Evolutionary conservation across 2,797 vertebrate genomes (phyloP).

Genomic region (Gallinago nigripennis): DNA sequence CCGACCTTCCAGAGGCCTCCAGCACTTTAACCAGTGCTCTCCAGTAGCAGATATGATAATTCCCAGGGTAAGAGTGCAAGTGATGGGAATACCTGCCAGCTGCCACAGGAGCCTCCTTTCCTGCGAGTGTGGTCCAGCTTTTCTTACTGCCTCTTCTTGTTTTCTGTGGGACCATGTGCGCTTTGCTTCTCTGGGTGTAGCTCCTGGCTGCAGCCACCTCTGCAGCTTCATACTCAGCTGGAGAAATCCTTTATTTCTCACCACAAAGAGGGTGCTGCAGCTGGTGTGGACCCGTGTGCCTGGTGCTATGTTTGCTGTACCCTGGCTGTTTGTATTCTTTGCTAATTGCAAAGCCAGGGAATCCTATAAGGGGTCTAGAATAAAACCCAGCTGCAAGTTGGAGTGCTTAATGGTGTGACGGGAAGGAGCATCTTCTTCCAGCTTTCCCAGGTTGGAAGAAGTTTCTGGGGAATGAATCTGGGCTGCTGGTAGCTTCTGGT

Average conservation of each 20-base stretch:
- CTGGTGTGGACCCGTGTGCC: fast-evolving
- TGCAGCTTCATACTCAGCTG: not conserved
- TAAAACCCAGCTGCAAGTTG: not conserved
- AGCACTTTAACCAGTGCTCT: not conserved
- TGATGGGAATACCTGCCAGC: fast-evolving
- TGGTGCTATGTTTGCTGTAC: not conserved
- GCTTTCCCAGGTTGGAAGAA: not conserved
- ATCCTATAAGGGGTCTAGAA: not conserved
- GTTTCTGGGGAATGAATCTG: not conserved
- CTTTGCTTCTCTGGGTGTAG: not conserved
- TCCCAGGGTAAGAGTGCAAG: not conserved
- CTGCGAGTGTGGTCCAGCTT: not conserved
- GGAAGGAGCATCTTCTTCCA: not conserved
- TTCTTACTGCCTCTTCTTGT: not conserved
- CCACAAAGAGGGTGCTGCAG: not conserved
- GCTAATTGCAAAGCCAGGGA: not conserved
- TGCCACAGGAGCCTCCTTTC: not conserved
- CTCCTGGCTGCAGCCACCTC: not conserved
- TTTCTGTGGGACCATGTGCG: fast-evolving
- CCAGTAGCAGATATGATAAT: not conserved
- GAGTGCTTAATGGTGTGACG: not conserved
- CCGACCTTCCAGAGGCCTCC: not conserved
- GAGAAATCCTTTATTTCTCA: not conserved
- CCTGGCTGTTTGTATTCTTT: not conserved
- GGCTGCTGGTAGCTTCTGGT: not conserved